phyloP scores from a whole-genome alignment of 2,797 vertebrate genomes.

The Anguilla megastoma region DNA sequence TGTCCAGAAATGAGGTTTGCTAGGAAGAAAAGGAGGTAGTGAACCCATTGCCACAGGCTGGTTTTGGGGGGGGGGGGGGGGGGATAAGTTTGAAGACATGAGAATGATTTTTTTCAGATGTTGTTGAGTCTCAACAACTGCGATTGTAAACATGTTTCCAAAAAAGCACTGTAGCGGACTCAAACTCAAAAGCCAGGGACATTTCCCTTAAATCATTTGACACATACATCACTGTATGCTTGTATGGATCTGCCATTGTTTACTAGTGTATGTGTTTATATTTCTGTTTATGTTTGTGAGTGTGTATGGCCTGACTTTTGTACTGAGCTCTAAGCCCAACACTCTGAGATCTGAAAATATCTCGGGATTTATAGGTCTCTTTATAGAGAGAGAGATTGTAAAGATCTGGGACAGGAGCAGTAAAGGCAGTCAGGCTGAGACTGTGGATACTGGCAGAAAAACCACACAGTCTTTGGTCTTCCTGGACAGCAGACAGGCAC shows the following conservation, averaged over 20 bases:
- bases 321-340: constrained; percentile 41
- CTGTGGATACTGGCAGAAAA: neutral
- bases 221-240: neutral
- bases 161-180: neutral
- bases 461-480: neutral
- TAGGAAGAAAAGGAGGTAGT: neutral
- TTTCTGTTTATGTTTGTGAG: neutral
- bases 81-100: neutral
- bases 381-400: neutral
- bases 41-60: neutral
- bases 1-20: neutral
- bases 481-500: neutral
- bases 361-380: neutral
- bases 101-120: neutral
- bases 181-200: neutral
- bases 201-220: neutral
- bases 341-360: neutral
- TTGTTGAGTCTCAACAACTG: neutral
- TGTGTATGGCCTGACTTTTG: constrained; percentile 38
- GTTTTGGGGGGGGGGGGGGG: neutral
- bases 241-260: neutral
- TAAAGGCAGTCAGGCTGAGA: neutral
- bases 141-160: neutral
- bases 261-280: neutral
- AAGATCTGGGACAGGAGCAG: neutral